These are phyloP conservation scores for Lepus timidus DNA, from an alignment of 2,113 vertebrate species.

Conservation along the genomic window DNA sequence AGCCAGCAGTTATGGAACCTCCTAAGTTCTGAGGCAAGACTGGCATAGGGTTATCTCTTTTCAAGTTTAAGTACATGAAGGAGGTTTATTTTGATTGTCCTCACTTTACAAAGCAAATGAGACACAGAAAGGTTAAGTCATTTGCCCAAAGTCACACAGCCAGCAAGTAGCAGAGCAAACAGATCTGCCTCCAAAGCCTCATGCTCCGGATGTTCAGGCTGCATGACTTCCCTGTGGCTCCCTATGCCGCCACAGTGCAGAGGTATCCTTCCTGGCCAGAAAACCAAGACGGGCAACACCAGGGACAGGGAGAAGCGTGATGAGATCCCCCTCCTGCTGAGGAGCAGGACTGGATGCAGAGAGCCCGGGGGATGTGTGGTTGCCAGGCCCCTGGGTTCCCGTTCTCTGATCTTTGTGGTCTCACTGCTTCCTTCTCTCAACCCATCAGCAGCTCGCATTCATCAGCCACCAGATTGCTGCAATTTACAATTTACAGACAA, in stretches of 20 bases:
- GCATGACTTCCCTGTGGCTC: neutral
- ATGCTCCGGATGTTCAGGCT: neutral
- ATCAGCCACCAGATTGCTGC: neutral
- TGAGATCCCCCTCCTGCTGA: neutral
- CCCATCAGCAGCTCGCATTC: neutral
- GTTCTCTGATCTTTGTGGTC: neutral
- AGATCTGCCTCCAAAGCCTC: neutral
- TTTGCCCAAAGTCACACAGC: conserved; percentile 39
- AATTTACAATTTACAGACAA: conserved; percentile 19
- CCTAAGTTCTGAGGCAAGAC: neutral
- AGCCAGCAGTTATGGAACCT: neutral
- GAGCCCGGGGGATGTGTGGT: neutral
- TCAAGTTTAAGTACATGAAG: neutral
- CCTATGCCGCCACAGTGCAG: neutral
- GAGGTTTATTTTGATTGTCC: neutral
- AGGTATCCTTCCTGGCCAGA: neutral
- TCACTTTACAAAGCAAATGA: neutral
- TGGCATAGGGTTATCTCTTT: neutral
- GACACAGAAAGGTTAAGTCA: conserved; percentile 26
- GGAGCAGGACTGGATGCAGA: neutral
- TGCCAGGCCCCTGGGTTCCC: neutral
- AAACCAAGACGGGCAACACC: neutral
- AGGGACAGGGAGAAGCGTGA: neutral
- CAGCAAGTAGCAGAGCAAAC: neutral
- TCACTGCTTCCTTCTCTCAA: neutral